These are phyloP conservation scores for Lysandra coridon DNA, from an alignment of 2,888 invertebrate species.

Conservation along the genomic window DNA sequence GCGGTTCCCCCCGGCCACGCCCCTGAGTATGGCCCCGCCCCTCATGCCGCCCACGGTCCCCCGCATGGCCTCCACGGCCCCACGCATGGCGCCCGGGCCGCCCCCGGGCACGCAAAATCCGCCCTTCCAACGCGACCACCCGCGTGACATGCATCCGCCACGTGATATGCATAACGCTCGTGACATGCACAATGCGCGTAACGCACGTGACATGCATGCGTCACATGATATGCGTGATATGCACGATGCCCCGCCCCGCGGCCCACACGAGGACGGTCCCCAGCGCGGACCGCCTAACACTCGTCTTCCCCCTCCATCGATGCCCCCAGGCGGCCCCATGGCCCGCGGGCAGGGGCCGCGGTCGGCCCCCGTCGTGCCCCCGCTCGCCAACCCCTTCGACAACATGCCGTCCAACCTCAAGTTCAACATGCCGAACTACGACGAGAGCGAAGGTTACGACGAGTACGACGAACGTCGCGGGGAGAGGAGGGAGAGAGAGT, in stretches of 20 bases:
- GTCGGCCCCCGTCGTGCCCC: conserved; percentile 51
- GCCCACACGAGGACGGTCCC: not conserved
- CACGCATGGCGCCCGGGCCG: not conserved
- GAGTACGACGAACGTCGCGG: conserved; percentile 35
- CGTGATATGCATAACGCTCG: not conserved
- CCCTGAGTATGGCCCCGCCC: not conserved
- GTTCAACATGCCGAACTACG: conserved; percentile 39
- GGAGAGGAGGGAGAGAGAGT: conserved; percentile 25
- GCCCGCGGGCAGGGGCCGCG: conserved; percentile 17
- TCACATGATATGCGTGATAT: not conserved
- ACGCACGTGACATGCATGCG: not conserved
- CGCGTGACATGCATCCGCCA: not conserved
- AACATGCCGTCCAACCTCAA: conserved; percentile 61
- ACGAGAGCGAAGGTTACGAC: conserved; percentile 47
- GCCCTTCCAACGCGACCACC: not conserved
- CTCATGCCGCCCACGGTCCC: not conserved
- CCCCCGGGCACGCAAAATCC: not conserved
- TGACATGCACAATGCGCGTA: not conserved
- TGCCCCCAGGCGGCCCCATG: not conserved
- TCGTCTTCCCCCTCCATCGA: not conserved
- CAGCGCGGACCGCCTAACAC: not conserved
- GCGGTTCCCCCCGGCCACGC: not conserved
- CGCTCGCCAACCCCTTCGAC: conserved; percentile 63
- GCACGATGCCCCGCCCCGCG: conserved; percentile 38
- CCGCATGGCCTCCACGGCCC: not conserved